Evolutionary conservation across 1,140 invertebrate species (phyloP).

Genomic region (Orussus abietinus): DNA sequence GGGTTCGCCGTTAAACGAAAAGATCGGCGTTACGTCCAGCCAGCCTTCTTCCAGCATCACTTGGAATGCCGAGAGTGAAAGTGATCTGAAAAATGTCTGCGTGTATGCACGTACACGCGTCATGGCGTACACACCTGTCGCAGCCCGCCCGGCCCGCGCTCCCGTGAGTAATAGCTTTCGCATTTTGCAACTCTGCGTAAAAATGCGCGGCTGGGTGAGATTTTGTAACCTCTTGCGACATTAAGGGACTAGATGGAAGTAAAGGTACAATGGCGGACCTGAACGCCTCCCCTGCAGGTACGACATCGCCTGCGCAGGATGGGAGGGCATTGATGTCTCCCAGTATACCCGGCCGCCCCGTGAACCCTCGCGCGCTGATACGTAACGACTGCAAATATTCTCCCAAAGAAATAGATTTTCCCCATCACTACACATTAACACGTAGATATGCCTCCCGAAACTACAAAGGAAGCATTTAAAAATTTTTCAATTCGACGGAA

Average conservation of each 20-base stretch:
- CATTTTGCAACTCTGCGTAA: conserved; percentile 29
- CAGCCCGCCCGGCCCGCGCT: conserved; percentile 4
- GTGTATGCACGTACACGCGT: conserved; percentile 12
- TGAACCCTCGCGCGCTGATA: neutral
- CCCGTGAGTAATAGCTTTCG: conserved; percentile 22
- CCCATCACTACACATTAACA: too few relatives aligned
- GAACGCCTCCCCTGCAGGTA: too few relatives aligned
- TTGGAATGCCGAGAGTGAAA: conserved; percentile 36
- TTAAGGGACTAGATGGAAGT: too few relatives aligned
- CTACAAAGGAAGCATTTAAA: too few relatives aligned
- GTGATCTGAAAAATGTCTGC: conserved; percentile 35
- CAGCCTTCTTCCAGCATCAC: conserved; percentile 33
- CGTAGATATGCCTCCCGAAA: too few relatives aligned
- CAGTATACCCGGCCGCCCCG: too few relatives aligned
- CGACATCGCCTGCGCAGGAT: too few relatives aligned
- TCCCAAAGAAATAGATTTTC: too few relatives aligned
- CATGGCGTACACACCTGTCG: conserved; percentile 17
- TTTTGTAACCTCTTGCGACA: conserved; percentile 29
- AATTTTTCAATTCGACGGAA: conserved; percentile 1
- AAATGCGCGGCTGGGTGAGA: conserved; percentile 24
- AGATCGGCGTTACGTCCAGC: conserved; percentile 23
- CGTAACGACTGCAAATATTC: too few relatives aligned
- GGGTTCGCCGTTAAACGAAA: conserved; percentile 23
- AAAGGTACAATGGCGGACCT: too few relatives aligned
- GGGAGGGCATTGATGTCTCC: too few relatives aligned